Conservation (phyloP, 37 sponge, comb jelly and placozoan species). For the Hexactinellida sp. region DNA sequence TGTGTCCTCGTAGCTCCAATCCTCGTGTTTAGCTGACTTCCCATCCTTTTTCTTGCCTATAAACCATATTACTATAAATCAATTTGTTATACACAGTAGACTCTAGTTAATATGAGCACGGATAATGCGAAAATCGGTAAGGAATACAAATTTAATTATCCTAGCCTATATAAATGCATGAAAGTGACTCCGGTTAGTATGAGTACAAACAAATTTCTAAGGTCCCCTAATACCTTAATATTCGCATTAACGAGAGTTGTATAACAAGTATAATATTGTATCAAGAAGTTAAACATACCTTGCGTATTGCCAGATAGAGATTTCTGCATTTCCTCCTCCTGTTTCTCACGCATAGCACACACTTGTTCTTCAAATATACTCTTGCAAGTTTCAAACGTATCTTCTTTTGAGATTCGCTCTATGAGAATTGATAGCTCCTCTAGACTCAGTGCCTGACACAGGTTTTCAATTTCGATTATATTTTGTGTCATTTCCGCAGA, state of each 20-base stretch:
- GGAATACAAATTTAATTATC: no score
- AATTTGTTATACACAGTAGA: no score
- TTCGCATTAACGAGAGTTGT: not conserved
- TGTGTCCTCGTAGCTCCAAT: slow-evolving; percentile 60
- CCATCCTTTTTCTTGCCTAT: not conserved
- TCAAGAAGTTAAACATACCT: not conserved
- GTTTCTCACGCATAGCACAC: not conserved
- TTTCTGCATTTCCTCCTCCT: slow-evolving; percentile 23
- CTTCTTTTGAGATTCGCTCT: not conserved
- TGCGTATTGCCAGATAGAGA: not conserved
- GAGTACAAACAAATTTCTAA: no score
- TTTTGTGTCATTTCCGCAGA: not conserved
- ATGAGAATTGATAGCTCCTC: not conserved
- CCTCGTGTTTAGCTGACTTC: not conserved
- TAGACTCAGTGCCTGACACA: not conserved
- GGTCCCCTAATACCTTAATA: not conserved
- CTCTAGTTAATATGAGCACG: no score
- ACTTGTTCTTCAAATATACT: slow-evolving; percentile 25
- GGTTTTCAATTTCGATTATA: not conserved
- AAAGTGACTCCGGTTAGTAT: no score
- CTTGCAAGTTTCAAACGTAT: slow-evolving; percentile 18
- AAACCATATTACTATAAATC: not conserved
- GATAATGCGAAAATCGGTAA: not conserved
- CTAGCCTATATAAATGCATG: no score
- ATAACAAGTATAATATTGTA: not conserved